Conservation (phyloP, 2,797 vertebrate genomes). For the Anguilla anguilla region DNA sequence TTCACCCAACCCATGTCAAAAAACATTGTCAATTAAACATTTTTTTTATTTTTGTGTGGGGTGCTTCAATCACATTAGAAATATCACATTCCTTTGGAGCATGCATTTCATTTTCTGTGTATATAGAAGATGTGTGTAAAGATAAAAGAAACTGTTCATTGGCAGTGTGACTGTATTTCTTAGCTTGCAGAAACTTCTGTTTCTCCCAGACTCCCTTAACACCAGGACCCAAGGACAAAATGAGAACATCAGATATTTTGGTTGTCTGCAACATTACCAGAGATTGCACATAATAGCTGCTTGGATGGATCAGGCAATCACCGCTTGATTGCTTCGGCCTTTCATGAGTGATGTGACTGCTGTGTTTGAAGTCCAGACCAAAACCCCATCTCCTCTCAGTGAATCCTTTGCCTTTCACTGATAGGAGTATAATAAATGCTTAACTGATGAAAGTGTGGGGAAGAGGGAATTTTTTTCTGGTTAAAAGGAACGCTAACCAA, state of each 20-base stretch:
- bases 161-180: not conserved
- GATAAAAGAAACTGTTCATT: not conserved
- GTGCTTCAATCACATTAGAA: not conserved
- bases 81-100: not conserved
- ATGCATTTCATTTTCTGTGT: not conserved
- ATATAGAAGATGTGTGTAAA: not conserved
- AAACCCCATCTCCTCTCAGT: slow-evolving; percentile 35
- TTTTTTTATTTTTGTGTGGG: not conserved
- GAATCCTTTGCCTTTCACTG: slow-evolving; percentile 51
- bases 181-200: not conserved
- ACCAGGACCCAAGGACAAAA: slow-evolving; percentile 25
- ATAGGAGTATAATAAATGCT: slow-evolving; percentile 47
- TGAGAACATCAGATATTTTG: slow-evolving; percentile 39
- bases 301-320: slow-evolving; percentile 56
- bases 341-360: slow-evolving; percentile 48
- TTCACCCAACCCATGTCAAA: no score
- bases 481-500: slow-evolving; percentile 15
- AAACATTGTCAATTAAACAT: no score
- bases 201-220: not conserved
- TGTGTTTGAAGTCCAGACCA: slow-evolving; percentile 58
- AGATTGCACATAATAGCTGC: slow-evolving; percentile 59
- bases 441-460: slow-evolving; percentile 35
- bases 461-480: slow-evolving; percentile 14
- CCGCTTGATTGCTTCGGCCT: slow-evolving; percentile 56
- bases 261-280: slow-evolving; percentile 49